Evolutionary conservation across 2,888 invertebrate species (phyloP).

Genomic region (Clostera curtula): DNA sequence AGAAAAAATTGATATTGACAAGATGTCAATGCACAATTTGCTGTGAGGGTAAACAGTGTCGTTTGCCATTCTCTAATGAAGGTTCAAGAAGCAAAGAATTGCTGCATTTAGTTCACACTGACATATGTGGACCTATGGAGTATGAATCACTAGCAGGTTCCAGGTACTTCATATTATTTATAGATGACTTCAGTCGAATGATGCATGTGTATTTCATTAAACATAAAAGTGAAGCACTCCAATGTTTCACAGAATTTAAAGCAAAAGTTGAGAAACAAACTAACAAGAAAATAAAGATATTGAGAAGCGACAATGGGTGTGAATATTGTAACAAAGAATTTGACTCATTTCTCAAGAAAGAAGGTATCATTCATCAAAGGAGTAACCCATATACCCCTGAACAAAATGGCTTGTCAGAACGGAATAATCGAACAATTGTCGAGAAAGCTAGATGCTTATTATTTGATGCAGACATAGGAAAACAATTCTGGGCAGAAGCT

Average conservation of each 20-base stretch:
- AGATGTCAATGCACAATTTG: slow-evolving; percentile 1
- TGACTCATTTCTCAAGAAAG: slow-evolving; percentile 6
- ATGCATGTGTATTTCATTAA: background rate
- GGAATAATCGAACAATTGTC: slow-evolving; percentile 10
- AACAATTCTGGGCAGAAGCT: slow-evolving; percentile 10
- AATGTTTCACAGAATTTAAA: background rate
- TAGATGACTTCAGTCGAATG: background rate
- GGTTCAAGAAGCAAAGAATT: background rate
- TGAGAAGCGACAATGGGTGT: slow-evolving; percentile 14
- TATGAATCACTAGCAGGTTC: background rate
- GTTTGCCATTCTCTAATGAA: background rate
- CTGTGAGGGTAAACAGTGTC: slow-evolving; percentile 1
- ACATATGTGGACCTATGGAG: background rate
- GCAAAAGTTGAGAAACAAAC: slow-evolving; percentile 13
- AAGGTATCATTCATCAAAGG: slow-evolving; percentile 18
- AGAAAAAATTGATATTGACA: slow-evolving; percentile 7
- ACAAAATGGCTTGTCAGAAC: slow-evolving; percentile 27
- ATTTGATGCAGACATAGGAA: slow-evolving; percentile 4
- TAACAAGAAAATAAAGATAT: slow-evolving; percentile 8
- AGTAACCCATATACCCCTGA: slow-evolving; percentile 21
- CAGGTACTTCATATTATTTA: background rate
- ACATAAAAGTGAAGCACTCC: slow-evolving; percentile 1
- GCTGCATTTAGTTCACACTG: background rate
- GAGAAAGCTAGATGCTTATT: slow-evolving; percentile 9
- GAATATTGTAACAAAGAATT: slow-evolving; percentile 14